Percentiles rank a stretch among this genome's conserved stretches.
Evolutionary conservation across 1,140 invertebrate genomes (phyloP).

Genomic region (Carcinoscorpius rotundicauda): DNA sequence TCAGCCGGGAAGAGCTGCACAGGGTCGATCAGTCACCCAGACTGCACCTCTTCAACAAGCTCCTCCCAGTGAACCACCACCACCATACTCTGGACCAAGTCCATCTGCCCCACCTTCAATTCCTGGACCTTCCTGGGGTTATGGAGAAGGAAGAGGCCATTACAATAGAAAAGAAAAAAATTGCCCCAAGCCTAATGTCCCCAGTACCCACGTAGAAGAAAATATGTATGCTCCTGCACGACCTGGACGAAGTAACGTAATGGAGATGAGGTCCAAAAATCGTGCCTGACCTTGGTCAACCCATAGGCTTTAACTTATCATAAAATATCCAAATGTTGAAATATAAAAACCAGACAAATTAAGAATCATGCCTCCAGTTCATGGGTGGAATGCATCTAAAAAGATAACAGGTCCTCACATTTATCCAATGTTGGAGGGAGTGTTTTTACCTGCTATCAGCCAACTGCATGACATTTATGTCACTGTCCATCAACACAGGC

Average conservation of each 20-base stretch:
- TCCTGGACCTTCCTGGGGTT: slow-evolving; percentile 49
- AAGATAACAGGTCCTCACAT: too few relatives aligned
- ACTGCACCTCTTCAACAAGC: slow-evolving; percentile 1
- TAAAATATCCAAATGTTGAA: too few relatives aligned
- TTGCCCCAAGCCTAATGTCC: background rate
- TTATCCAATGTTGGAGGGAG: too few relatives aligned
- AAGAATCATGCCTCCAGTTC: too few relatives aligned
- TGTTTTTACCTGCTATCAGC: too few relatives aligned
- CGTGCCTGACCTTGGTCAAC: slow-evolving; percentile 14
- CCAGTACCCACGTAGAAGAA: slow-evolving; percentile 8
- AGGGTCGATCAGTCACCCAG: too few relatives aligned
- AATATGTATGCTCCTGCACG: slow-evolving; percentile 9
- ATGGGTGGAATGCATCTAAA: too few relatives aligned
- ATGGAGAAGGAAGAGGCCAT: slow-evolving; percentile 51
- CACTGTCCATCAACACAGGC: too few relatives aligned
- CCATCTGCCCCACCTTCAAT: slow-evolving; percentile 22
- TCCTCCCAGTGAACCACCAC: slow-evolving; percentile 23
- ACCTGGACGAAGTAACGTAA: slow-evolving; percentile 10
- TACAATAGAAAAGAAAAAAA: slow-evolving; percentile 41
- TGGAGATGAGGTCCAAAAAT: slow-evolving; percentile 15
- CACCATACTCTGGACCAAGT: slow-evolving; percentile 26
- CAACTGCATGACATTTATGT: too few relatives aligned
- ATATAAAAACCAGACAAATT: too few relatives aligned
- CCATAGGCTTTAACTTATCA: too few relatives aligned
- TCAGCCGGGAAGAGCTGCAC: too few relatives aligned